A percentile compares a stretch with the other conserved stretches of the same genome.
Conservation (phyloP, 2,888 invertebrate genomes). For the Amiota mariae region DNA sequence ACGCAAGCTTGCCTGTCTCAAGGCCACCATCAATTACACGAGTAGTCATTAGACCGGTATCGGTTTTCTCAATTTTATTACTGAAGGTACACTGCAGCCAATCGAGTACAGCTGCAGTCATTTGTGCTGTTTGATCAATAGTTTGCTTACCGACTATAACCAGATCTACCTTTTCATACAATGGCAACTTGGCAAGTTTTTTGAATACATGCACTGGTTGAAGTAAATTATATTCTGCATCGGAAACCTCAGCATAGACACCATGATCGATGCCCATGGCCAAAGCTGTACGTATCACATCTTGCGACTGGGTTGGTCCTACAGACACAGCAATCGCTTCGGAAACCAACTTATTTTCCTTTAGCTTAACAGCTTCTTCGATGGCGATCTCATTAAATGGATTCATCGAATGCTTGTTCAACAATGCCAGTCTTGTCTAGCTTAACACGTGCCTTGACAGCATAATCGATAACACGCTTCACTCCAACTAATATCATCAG, state of each 20-base stretch:
- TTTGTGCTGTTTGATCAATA: constrained; percentile 99
- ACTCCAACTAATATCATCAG: constrained; percentile 98
- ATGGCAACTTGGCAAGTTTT: constrained; percentile 93
- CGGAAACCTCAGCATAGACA: constrained; percentile 94
- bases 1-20: constrained; percentile 94
- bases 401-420: constrained; percentile 99
- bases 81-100: constrained; percentile 99
- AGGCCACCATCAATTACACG: constrained; percentile 97
- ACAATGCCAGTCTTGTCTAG: constrained; percentile 98
- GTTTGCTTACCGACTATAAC: constrained; percentile 98
- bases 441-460: constrained; percentile 98
- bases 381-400: constrained; percentile 99
- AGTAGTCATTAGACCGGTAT: constrained; percentile 84
- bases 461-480: constrained; percentile 99
- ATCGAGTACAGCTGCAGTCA: constrained; percentile 95
- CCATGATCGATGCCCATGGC: constrained; percentile 99
- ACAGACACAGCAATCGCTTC: constrained; percentile 98
- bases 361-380: constrained; percentile 97
- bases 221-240: constrained; percentile 88
- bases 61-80: constrained; percentile 92
- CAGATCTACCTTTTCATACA: constrained; percentile 94
- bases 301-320: constrained; percentile 96
- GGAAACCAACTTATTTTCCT: constrained; percentile 95
- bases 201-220: constrained; percentile 98
- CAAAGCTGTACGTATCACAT: constrained; percentile 94